Conservation (phyloP, 2,797 vertebrate genomes). For the Tolypeutes matacus region DNA sequence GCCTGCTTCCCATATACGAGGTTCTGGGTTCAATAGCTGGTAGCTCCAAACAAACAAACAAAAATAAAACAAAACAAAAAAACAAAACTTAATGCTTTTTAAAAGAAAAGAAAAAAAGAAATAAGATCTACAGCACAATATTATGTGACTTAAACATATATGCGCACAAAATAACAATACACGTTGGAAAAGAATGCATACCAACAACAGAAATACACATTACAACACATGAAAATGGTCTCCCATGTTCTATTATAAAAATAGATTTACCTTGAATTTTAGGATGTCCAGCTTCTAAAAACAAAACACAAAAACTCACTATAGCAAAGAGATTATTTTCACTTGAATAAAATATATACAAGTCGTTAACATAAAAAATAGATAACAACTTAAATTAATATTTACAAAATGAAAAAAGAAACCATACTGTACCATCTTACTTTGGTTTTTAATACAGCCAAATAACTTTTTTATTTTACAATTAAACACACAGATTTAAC, state of each 20-base stretch:
- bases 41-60: no score
- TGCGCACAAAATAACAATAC: neutral
- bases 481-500: slow-evolving; percentile 41
- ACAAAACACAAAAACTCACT: slow-evolving; percentile 55
- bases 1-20: no score
- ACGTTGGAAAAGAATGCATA: neutral
- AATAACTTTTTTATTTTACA: neutral
- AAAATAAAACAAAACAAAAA: no score
- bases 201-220: neutral
- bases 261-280: slow-evolving; percentile 68
- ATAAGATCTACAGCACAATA: neutral
- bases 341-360: slow-evolving; percentile 44
- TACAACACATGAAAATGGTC: neutral
- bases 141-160: neutral
- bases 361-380: slow-evolving; percentile 35
- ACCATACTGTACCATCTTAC: neutral
- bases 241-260: slow-evolving; percentile 57
- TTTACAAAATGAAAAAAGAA: slow-evolving; percentile 14
- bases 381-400: neutral
- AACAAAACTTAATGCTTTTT: neutral
- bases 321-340: slow-evolving; percentile 54
- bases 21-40: no score
- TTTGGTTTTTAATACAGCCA: slow-evolving; percentile 24
- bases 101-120: neutral
- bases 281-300: slow-evolving; percentile 54